Conservation (phyloP, 2,797 vertebrate species). For the Picus viridis region DNA sequence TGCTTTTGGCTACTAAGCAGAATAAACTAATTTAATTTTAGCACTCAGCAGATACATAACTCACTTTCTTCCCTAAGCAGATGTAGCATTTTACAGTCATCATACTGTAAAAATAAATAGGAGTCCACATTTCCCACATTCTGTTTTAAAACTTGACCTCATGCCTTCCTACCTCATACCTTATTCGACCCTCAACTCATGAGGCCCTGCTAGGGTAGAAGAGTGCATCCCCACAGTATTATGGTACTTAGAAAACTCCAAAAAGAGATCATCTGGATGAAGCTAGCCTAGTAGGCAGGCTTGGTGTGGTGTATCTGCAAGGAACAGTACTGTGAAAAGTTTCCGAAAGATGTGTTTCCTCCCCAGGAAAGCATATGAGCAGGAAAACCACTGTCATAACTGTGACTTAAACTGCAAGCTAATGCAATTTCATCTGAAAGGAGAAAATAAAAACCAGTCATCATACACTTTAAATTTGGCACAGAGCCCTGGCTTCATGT, state of each 20-base stretch:
- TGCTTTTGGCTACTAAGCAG: background rate
- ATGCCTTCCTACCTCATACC: background rate
- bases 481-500: constrained; percentile 87
- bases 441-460: background rate
- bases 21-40: background rate
- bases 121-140: background rate
- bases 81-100: background rate
- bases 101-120: background rate
- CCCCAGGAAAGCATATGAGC: background rate
- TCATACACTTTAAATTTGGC: constrained; percentile 93
- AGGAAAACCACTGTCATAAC: background rate
- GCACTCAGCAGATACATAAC: background rate
- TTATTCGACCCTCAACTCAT: background rate
- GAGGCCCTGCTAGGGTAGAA: background rate
- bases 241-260: background rate
- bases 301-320: background rate
- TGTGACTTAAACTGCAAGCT: background rate
- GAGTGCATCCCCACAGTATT: background rate
- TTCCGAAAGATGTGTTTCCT: background rate
- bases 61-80: background rate
- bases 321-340: background rate
- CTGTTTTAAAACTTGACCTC: background rate
- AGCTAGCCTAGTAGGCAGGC: background rate
- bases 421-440: background rate
- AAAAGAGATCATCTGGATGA: background rate